Percentiles rank a stretch among this genome's conserved stretches.
These are phyloP conservation scores for Lomographa bimaculata DNA, from an alignment of 2,888 invertebrate genomes.

Conservation along the genomic window DNA sequence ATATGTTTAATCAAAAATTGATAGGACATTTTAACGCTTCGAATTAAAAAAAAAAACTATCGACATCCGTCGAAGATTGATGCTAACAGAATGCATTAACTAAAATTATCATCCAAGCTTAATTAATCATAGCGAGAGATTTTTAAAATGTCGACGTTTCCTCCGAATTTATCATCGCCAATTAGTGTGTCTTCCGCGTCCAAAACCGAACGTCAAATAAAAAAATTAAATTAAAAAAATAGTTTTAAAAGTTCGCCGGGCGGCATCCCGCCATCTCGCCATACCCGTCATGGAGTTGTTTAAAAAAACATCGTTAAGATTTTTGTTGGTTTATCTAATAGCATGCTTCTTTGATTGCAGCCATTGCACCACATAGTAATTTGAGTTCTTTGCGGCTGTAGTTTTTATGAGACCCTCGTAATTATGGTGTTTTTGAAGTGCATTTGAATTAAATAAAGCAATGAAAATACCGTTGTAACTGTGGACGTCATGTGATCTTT, in stretches of 20 bases:
- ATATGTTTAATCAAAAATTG: neutral
- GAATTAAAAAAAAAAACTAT: conserved; percentile 17
- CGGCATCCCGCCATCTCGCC: conserved; percentile 9
- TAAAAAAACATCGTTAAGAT: conserved; percentile 28
- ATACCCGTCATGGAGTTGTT: conserved; percentile 7
- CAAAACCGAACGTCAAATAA: conserved; percentile 45
- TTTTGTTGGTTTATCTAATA: conserved; percentile 32
- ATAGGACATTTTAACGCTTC: conserved; percentile 1
- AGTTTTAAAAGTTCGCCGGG: conserved; percentile 10
- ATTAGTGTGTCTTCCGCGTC: conserved; percentile 69
- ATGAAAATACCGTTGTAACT: conserved; percentile 8
- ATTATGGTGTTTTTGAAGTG: conserved; percentile 25
- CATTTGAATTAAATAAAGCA: conserved; percentile 21
- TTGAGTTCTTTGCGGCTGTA: conserved; percentile 20
- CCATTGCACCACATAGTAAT: conserved; percentile 30
- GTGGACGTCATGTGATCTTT: conserved; percentile 7
- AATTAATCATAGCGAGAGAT: conserved; percentile 34
- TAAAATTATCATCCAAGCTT: conserved; percentile 26
- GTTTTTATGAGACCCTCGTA: conserved; percentile 22
- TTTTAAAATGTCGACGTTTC: conserved; percentile 47
- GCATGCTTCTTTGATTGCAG: conserved; percentile 25
- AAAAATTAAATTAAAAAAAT: conserved; percentile 29
- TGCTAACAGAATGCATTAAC: conserved; percentile 28
- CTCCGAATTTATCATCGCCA: conserved; percentile 63
- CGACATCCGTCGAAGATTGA: conserved; percentile 24